These are phyloP conservation scores for Myotis daubentonii DNA, from an alignment of 2,797 vertebrate species.

Conservation along the genomic window DNA sequence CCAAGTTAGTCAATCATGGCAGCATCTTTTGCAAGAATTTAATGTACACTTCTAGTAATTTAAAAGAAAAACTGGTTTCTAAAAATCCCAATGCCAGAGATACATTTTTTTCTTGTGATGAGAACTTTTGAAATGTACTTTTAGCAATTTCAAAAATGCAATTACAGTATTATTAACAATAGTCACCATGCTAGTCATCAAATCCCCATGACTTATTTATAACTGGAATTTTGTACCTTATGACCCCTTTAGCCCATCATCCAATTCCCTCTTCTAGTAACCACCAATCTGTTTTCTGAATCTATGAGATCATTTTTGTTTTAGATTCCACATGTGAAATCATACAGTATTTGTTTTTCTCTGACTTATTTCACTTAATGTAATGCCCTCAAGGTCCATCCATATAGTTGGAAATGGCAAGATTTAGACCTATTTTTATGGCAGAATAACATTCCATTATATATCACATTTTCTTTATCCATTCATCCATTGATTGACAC, in stretches of 20 bases:
- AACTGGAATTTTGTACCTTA: neutral
- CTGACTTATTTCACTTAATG: neutral
- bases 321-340: neutral
- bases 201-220: neutral
- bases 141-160: neutral
- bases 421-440: neutral
- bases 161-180: neutral
- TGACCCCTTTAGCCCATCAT: neutral
- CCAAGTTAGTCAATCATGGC: neutral
- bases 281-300: neutral
- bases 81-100: conserved; percentile 2
- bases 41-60: conserved; percentile 20
- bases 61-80: conserved; percentile 35
- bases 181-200: neutral
- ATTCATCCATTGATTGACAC: neutral
- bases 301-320: neutral
- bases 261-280: neutral
- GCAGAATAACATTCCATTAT: neutral
- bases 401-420: neutral
- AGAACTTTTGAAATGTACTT: neutral
- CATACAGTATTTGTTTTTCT: neutral
- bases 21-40: neutral
- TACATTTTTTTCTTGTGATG: neutral
- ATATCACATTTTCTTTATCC: neutral
- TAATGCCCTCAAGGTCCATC: neutral